Conservation (phyloP, 2,797 vertebrate species). For the Spinus pinus region DNA sequence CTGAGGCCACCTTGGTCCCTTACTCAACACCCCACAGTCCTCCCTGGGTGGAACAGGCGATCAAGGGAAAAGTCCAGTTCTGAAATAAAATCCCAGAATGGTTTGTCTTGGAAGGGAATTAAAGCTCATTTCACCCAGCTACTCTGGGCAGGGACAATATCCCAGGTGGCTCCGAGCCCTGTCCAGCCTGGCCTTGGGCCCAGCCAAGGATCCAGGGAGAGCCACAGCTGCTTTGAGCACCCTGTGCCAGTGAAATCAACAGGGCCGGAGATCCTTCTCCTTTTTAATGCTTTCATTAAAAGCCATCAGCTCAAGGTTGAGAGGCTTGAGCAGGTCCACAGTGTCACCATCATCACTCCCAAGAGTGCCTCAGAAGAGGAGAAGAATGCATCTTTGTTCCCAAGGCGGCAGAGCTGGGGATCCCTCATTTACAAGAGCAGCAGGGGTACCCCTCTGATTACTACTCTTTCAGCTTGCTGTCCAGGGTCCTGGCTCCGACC, state of each 20-base stretch:
- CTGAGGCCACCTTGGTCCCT: neutral
- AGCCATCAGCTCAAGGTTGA: no score
- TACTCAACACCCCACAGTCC: neutral
- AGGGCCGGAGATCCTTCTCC: no score
- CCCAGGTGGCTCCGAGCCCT: neutral
- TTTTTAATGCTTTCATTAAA: no score
- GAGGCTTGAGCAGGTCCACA: no score
- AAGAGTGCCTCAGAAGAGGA: no score
- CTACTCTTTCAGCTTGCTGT: no score
- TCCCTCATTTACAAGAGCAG: no score
- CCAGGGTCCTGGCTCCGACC: no score
- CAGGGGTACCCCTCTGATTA: no score
- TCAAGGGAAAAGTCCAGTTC: neutral
- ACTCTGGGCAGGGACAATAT: neutral
- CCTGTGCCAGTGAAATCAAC: neutral
- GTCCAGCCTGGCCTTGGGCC: neutral
- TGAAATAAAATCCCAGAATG: neutral
- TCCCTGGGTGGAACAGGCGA: rapidly evolving
- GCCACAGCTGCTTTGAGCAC: neutral
- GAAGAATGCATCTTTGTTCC: no score
- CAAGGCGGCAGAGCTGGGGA: no score
- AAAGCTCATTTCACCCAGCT: neutral
- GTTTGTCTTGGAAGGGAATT: neutral
- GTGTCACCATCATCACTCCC: no score
- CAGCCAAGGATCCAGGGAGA: neutral